These are phyloP conservation scores for Enteromius radiatus DNA, from an alignment of 2,797 vertebrate genomes.

Conservation along the genomic window DNA sequence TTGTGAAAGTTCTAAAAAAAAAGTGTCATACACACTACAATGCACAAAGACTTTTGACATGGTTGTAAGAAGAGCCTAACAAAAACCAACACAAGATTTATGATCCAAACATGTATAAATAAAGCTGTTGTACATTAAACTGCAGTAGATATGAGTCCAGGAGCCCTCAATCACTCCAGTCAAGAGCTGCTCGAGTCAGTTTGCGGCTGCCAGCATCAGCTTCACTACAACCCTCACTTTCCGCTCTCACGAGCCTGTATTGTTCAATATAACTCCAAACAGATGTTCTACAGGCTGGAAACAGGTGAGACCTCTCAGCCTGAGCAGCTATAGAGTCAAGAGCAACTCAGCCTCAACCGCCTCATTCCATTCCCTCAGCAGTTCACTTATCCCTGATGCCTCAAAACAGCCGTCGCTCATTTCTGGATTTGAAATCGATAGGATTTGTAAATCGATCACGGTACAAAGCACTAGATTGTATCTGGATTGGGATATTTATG, in stretches of 20 bases:
- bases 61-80: not conserved
- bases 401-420: conserved; percentile 43
- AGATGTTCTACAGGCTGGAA: conserved; percentile 65
- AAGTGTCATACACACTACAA: not conserved
- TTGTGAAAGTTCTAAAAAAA: not conserved
- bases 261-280: conserved; percentile 54
- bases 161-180: conserved; percentile 34
- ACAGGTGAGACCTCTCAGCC: conserved; percentile 64
- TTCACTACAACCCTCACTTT: conserved; percentile 22
- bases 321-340: conserved; percentile 26
- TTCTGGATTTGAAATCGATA: conserved; percentile 59
- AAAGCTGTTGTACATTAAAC: conserved; percentile 8
- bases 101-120: conserved; percentile 15
- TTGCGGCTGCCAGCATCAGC: conserved; percentile 37
- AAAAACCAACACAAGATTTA: not conserved
- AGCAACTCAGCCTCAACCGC: conserved; percentile 6
- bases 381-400: not conserved
- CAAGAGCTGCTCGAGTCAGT: conserved; percentile 27
- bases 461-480: not conserved
- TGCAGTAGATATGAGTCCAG: not conserved
- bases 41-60: not conserved
- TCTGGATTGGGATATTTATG: conserved; percentile 10
- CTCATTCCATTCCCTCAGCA: not conserved
- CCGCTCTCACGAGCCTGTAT: conserved; percentile 47
- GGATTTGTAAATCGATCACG: conserved; percentile 55